Conservation (phyloP, 2,888 invertebrate genomes). For the Branchipolynoe longqiensis region DNA sequence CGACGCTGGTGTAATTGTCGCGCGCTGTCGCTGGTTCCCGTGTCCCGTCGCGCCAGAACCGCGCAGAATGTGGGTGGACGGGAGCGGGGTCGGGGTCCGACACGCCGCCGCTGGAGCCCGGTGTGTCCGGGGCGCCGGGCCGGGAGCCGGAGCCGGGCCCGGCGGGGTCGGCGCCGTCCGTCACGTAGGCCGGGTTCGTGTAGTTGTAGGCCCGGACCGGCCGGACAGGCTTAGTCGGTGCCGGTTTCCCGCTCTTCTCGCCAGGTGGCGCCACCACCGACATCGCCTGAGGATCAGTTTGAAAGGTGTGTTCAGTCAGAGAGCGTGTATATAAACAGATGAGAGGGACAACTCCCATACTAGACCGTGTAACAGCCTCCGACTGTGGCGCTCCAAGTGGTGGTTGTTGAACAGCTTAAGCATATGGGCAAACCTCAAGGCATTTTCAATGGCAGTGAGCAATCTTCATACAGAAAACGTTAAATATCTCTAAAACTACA, state of each 20-base stretch:
- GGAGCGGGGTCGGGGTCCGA: neutral
- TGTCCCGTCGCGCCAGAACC: too few relatives aligned
- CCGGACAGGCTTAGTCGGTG: neutral
- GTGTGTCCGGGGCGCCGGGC: neutral
- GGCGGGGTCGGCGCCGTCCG: neutral
- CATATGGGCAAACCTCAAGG: too few relatives aligned
- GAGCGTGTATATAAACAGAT: too few relatives aligned
- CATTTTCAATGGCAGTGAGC: too few relatives aligned
- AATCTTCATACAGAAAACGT: too few relatives aligned
- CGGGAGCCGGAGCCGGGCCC: neutral
- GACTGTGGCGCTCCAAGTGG: too few relatives aligned
- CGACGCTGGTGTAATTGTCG: constrained; percentile 31
- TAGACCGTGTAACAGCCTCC: too few relatives aligned
- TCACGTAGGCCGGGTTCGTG: constrained; percentile 36
- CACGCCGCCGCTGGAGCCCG: neutral
- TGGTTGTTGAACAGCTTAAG: too few relatives aligned
- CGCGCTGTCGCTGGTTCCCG: neutral
- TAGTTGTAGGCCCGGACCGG: constrained; percentile 41
- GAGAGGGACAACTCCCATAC: too few relatives aligned
- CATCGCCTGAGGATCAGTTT: neutral
- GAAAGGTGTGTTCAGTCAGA: too few relatives aligned
- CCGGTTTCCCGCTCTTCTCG: neutral
- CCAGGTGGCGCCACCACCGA: neutral
- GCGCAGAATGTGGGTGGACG: neutral
- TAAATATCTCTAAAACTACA: too few relatives aligned